A percentile compares a stretch with the other conserved stretches of the same genome.
Conservation (phyloP, 2,888 invertebrate genomes). For the Drosophila antonietae region DNA sequence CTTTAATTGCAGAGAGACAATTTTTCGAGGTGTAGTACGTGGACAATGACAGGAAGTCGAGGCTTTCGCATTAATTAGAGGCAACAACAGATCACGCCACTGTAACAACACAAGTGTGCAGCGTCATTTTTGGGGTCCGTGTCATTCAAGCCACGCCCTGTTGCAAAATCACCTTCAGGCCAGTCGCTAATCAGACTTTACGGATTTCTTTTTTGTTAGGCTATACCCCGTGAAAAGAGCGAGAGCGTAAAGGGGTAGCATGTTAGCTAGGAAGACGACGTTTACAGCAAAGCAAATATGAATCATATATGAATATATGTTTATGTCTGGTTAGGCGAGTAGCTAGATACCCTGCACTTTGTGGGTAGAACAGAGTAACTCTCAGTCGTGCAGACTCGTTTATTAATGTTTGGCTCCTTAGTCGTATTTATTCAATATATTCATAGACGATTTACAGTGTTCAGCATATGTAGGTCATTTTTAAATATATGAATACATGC, state of each 20-base stretch:
- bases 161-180: slow-evolving; percentile 26
- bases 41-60: slow-evolving; percentile 37
- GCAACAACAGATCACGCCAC: background rate
- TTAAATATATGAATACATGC: background rate
- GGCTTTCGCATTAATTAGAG: slow-evolving; percentile 20
- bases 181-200: slow-evolving; percentile 11
- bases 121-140: slow-evolving; percentile 26
- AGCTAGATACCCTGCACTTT: too few species aligned
- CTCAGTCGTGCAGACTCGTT: background rate
- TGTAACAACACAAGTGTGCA: slow-evolving; percentile 14
- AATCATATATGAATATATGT: background rate
- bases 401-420: background rate
- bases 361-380: background rate
- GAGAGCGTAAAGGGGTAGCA: background rate
- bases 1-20: slow-evolving; percentile 21
- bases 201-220: slow-evolving; percentile 8
- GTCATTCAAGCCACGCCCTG: slow-evolving; percentile 25
- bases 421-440: slow-evolving; percentile 9
- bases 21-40: slow-evolving; percentile 16
- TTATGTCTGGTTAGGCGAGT: background rate
- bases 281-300: background rate
- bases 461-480: slow-evolving; percentile 11
- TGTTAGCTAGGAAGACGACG: background rate
- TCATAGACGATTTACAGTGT: slow-evolving; percentile 1
- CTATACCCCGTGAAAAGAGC: background rate